Percentiles rank a stretch among this genome's conserved stretches.
Conservation (phyloP, 2,113 vertebrate species). For the Fukomys damarensis region DNA sequence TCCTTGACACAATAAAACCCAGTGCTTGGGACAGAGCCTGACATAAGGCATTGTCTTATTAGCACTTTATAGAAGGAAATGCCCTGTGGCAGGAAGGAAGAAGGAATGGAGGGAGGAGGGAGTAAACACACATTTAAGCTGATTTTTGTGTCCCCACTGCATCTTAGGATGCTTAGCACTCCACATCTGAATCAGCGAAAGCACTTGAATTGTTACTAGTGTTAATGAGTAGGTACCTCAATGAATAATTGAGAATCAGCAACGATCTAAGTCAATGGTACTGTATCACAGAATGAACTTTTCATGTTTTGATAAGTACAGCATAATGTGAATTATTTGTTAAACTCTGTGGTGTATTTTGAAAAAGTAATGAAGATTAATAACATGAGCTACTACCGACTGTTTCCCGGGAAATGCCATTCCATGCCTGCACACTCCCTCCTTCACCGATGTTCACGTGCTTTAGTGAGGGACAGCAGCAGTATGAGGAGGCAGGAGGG, state of each 20-base stretch:
- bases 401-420: not conserved
- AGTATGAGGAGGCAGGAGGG: not conserved
- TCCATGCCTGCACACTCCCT: not conserved
- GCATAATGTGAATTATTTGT: constrained; percentile 70
- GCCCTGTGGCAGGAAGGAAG: not conserved
- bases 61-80: constrained; percentile 15
- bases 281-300: constrained; percentile 67
- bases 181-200: constrained; percentile 6
- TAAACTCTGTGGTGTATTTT: constrained; percentile 60
- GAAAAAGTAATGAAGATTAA: constrained; percentile 73
- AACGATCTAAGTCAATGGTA: constrained; percentile 32
- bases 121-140: not conserved
- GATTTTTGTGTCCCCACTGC: constrained; percentile 14
- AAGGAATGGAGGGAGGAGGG: not conserved
- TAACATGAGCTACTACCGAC: constrained; percentile 1
- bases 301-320: constrained; percentile 63
- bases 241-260: constrained; percentile 67
- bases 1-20: constrained; percentile 11
- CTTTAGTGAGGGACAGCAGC: not conserved
- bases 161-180: not conserved
- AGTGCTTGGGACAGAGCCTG: not conserved
- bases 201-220: not conserved
- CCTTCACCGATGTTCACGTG: not conserved
- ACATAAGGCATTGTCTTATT: constrained; percentile 1
- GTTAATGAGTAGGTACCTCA: constrained; percentile 18